Conservation (phyloP, 2,113 vertebrate genomes). For the Strigops habroptila region DNA sequence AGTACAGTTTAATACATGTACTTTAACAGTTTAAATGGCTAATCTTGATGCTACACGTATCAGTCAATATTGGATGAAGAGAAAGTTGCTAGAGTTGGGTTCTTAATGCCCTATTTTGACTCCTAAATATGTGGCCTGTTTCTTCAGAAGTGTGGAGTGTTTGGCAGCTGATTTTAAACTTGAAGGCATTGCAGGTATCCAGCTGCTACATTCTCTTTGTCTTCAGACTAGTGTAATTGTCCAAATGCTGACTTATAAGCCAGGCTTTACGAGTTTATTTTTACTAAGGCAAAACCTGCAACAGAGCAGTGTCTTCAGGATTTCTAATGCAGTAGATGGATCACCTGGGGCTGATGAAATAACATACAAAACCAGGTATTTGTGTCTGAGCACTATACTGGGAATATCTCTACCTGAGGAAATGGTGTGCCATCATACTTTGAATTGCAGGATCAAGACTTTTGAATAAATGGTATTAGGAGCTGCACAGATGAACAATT, state of each 20-base stretch:
- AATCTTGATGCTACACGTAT: not conserved
- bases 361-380: not conserved
- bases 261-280: not conserved
- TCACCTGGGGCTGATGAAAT: not conserved
- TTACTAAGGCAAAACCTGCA: not conserved
- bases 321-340: not conserved
- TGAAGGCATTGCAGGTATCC: not conserved
- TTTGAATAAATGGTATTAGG: not conserved
- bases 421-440: fast-evolving
- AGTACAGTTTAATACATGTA: not conserved
- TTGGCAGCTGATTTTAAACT: not conserved
- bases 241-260: not conserved
- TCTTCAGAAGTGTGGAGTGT: not conserved
- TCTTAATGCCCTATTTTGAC: not conserved
- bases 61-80: not conserved
- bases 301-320: not conserved
- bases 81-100: not conserved
- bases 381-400: not conserved
- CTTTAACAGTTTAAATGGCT: not conserved
- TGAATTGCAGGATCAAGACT: not conserved
- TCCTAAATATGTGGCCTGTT: not conserved
- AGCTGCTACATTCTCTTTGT: not conserved
- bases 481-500: not conserved
- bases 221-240: not conserved
- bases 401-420: not conserved